Base-by-base conservation (phyloP, 2,797 vertebrate species). In the Xiphophorus birchmanni region DNA sequence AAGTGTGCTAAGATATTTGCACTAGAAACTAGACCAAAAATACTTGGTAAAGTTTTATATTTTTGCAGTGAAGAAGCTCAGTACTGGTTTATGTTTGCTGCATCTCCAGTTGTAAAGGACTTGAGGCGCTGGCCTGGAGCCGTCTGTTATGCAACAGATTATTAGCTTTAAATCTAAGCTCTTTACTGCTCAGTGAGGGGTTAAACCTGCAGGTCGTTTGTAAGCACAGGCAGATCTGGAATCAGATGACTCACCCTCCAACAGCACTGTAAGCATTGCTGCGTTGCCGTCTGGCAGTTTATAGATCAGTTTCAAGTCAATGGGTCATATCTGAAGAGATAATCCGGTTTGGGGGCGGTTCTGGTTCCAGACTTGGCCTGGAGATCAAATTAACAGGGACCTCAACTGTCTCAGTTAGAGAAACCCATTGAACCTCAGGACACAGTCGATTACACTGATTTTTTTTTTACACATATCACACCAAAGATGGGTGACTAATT, bases 81-180 rank as follows among this genome's bases (percentile, higher is more conserved):
- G 37, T 75, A 15, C 13, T 58, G 23, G 65, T 40, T 67, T 23
- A 40, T 21, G 35, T 42, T 67, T 60, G 23, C 89, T 52, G 73
- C 69, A 23, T 84, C 50, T 90, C 75, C 77, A 32, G 82, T 44
- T 42, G 84, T 45, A 50, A 80, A 86, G 87, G 91, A 87, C 92
- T 89, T 83, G 50, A 40, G 35, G 10, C 0, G 23, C 3, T 72
- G 81, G 82, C 81, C 6, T 2, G 40, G 17, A 0, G 79, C 84
- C 87, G 73, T 80, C 40, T 86, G 23, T 93, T 94, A 84, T 63
- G 79, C 87, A 93, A 92, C 79, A 44, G 76, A 79, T 92, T 88
- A 91, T 90, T 90, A 81, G 88, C 88, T 78, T 80, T 40, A 32
- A 80, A 82, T 83, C 75, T 84, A 94, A 95, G 86, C 93, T 88